Conservation (phyloP, 2,113 vertebrate genomes). For the Sporophila hypoxantha region DNA sequence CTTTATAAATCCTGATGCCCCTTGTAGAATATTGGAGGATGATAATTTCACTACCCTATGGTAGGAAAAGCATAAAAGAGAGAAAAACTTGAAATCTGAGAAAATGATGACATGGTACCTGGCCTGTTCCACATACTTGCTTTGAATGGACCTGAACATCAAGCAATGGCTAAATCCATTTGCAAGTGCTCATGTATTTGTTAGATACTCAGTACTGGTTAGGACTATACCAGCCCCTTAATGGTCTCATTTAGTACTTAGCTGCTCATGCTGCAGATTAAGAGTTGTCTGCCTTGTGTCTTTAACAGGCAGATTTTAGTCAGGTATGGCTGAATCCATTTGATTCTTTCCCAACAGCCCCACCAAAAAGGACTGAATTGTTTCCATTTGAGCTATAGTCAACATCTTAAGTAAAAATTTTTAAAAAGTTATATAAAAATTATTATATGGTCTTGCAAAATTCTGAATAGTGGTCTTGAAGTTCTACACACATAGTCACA, state of each 20-base stretch:
- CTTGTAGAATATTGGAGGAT: not conserved
- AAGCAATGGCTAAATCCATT: not conserved
- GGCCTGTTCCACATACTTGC: not conserved
- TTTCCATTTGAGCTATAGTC: not conserved
- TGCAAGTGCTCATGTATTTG: not conserved
- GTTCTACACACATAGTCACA: not conserved
- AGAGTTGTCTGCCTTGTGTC: not conserved
- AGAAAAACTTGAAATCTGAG: not conserved
- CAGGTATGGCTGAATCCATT: not conserved
- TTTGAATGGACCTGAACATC: not conserved
- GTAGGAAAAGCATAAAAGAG: not conserved
- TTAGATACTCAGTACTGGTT: not conserved
- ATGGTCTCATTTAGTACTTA: not conserved
- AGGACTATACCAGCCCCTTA: not conserved
- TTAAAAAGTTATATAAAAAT: not conserved
- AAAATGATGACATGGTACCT: not conserved
- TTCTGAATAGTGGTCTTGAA: not conserved
- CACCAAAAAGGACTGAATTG: not conserved
- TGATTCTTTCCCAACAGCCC: not conserved
- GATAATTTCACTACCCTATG: not conserved
- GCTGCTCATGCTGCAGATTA: not conserved
- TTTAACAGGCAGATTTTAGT: not conserved
- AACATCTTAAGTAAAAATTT: not conserved
- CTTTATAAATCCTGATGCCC: not conserved
- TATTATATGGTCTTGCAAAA: not conserved